A percentile compares a stretch with the other conserved stretches of the same genome.
These are phyloP conservation scores for Corvus cornix DNA, from an alignment of 2,113 vertebrate genomes.

Conservation along the genomic window DNA sequence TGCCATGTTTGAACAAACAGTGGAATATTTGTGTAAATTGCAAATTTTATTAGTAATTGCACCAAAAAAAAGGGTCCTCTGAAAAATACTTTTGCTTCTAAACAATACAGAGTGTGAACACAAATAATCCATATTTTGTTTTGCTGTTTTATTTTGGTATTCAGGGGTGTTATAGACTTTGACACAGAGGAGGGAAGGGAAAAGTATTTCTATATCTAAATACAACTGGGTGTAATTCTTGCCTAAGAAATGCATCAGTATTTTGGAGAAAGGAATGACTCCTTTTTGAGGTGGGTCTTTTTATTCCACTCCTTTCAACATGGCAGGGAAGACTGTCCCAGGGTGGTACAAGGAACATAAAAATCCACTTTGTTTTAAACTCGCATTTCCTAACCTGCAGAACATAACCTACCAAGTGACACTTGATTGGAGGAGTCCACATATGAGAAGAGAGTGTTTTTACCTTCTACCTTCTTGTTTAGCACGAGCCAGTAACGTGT, in stretches of 20 bases:
- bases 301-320: background rate
- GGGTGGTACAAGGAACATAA: background rate
- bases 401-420: background rate
- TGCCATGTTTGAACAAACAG: background rate
- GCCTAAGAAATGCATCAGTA: background rate
- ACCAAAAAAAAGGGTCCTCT: background rate
- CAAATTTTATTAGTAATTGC: background rate
- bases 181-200: background rate
- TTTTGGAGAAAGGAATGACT: background rate
- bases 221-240: background rate
- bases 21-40: background rate
- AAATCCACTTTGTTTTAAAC: background rate
- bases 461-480: background rate
- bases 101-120: background rate
- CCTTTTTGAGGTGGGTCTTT: background rate
- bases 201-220: background rate
- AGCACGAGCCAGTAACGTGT: background rate
- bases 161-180: background rate
- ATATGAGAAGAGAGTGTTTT: accelerated
- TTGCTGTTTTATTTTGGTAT: background rate
- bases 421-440: accelerated
- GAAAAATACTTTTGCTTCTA: background rate
- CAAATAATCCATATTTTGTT: background rate
- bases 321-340: background rate
- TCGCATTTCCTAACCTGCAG: background rate